phyloP scores from a whole-genome alignment of 2,888 invertebrate species.

The Herminia tarsipennalis region DNA sequence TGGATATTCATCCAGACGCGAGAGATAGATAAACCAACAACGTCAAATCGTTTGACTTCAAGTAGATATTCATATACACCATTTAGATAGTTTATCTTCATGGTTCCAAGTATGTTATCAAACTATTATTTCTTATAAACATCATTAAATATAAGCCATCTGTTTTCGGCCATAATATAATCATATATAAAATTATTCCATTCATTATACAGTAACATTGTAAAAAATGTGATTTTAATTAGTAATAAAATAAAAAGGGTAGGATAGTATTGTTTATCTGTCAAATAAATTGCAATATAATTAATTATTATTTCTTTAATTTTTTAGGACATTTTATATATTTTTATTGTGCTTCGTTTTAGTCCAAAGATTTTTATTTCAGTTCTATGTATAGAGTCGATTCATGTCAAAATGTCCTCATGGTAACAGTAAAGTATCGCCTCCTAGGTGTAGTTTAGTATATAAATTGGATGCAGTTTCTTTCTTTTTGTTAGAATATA shows the following conservation, averaged over 20 bases:
- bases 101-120: no score
- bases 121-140: constrained; percentile 1
- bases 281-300: constrained; percentile 16
- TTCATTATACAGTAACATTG: constrained; percentile 24
- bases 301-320: constrained; percentile 24
- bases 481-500: constrained; percentile 53
- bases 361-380: constrained; percentile 60
- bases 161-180: constrained; percentile 35
- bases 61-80: no score
- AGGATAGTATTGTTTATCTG: constrained; percentile 28
- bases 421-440: constrained; percentile 31
- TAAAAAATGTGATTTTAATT: constrained; percentile 39
- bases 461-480: constrained; percentile 50
- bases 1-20: no score
- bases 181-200: constrained; percentile 13
- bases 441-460: constrained; percentile 41
- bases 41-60: no score
- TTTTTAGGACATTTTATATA: constrained; percentile 35
- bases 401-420: constrained; percentile 39
- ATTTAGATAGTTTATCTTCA: no score
- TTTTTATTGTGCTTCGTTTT: constrained; percentile 51
- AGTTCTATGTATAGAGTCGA: constrained; percentile 52
- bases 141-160: constrained; percentile 13
- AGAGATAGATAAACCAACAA: no score
- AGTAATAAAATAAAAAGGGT: no score